These are phyloP conservation scores for Echinarachnius parma DNA, from an alignment of 53 echinoderm and acorn worm species.

Conservation along the genomic window DNA sequence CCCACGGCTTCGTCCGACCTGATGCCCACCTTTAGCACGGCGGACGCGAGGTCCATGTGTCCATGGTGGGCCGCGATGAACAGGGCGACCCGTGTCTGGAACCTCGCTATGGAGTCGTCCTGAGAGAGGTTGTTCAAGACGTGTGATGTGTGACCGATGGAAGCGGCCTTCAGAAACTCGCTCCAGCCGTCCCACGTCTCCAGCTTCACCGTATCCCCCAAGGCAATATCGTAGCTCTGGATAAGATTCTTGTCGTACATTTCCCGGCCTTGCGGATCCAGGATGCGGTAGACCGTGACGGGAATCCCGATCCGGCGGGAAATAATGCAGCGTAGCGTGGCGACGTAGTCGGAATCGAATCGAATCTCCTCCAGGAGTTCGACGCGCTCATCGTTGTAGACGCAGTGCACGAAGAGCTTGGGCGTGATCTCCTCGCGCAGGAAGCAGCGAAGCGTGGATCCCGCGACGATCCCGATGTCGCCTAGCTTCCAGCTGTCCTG, in stretches of 20 bases:
- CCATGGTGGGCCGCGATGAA: slow-evolving; percentile 90
- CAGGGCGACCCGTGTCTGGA: slow-evolving; percentile 78
- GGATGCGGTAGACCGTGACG: slow-evolving; percentile 78
- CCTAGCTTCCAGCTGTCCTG: slow-evolving; percentile 79
- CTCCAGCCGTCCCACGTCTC: slow-evolving; percentile 96
- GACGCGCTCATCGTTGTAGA: slow-evolving; percentile 82
- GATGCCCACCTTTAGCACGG: slow-evolving; percentile 68
- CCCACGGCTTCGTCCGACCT: slow-evolving; percentile 86
- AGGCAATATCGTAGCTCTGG: slow-evolving; percentile 59
- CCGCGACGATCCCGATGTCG: slow-evolving; percentile 85
- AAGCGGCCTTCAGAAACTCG: slow-evolving; percentile 76
- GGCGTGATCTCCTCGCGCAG: slow-evolving; percentile 82
- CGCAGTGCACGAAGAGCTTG: slow-evolving; percentile 75
- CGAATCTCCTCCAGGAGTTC: slow-evolving; percentile 75
- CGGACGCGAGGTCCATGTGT: slow-evolving; percentile 82
- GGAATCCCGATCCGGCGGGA: slow-evolving; percentile 72
- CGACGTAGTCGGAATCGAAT: slow-evolving; percentile 63
- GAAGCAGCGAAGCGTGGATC: slow-evolving; percentile 71
- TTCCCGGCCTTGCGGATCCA: slow-evolving; percentile 47
- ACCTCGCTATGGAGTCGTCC: slow-evolving; percentile 71
- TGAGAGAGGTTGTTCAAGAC: slow-evolving; percentile 58
- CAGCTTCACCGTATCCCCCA: slow-evolving; percentile 60
- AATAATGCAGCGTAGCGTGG: slow-evolving; percentile 70
- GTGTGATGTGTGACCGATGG: slow-evolving; percentile 78
- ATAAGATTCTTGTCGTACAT: slow-evolving; percentile 75